Conservation (phyloP, 2,888 invertebrate genomes). For the Lathronympha strigana region DNA sequence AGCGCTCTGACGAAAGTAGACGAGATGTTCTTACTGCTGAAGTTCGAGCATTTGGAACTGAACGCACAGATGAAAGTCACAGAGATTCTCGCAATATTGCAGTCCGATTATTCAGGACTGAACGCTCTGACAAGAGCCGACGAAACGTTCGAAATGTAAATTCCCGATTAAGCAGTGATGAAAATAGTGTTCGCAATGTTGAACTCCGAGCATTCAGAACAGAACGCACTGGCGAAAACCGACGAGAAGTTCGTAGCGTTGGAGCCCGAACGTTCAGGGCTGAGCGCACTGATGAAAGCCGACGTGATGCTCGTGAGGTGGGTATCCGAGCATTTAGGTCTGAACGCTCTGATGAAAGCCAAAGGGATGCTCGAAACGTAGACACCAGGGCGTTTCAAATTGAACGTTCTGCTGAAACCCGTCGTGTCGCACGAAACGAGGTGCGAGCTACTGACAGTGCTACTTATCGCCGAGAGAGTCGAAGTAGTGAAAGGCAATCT, state of each 20-base stretch:
- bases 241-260: not conserved
- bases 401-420: not conserved
- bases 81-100: not conserved
- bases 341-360: conserved; percentile 1
- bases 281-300: conserved; percentile 1
- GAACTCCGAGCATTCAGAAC: not conserved
- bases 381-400: not conserved
- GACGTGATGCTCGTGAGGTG: not conserved
- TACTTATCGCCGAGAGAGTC: not conserved
- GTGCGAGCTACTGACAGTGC: not conserved
- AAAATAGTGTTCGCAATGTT: not conserved
- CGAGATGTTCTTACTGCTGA: not conserved
- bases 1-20: not conserved
- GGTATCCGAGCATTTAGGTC: not conserved
- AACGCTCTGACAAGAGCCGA: not conserved
- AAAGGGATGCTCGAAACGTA: not conserved
- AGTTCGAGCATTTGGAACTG: not conserved
- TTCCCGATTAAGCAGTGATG: not conserved
- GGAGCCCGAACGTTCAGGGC: not conserved
- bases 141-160: not conserved
- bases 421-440: not conserved
- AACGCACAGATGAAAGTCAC: not conserved
- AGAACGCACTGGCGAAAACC: not conserved
- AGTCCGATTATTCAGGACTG: not conserved
- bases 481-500: conserved; percentile 1